Conservation (phyloP, 37 sponge, comb jelly and placozoan genomes). For the Crambe crambe region DNA sequence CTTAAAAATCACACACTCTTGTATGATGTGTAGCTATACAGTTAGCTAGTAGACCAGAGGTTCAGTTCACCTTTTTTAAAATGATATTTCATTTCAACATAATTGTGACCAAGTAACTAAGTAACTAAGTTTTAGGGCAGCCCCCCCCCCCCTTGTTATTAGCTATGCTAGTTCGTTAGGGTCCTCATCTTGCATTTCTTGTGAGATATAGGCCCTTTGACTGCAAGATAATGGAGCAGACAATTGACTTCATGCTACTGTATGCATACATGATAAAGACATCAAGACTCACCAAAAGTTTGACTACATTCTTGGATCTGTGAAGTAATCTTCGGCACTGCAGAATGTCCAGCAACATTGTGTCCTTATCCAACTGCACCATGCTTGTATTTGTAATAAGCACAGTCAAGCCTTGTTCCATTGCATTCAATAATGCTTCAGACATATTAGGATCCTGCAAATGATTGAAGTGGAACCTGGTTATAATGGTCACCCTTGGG, state of each 20-base stretch:
- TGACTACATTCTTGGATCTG: slow-evolving; percentile 2
- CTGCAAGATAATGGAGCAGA: no score
- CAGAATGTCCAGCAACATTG: slow-evolving; percentile 9
- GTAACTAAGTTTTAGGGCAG: no score
- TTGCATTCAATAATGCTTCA: slow-evolving; percentile 13
- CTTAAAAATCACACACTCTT: neutral
- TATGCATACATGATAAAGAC: no score
- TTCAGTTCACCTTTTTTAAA: neutral
- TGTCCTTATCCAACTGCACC: neutral
- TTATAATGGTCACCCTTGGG: no score
- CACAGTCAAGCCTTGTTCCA: slow-evolving; percentile 50
- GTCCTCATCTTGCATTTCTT: no score
- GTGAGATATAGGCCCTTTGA: no score
- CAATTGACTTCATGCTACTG: no score
- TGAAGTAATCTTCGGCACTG: neutral
- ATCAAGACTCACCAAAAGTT: slow-evolving; percentile 43
- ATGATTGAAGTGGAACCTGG: no score
- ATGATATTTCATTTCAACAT: neutral
- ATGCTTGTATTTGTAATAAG: slow-evolving; percentile 43
- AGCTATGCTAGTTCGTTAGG: no score
- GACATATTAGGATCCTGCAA: slow-evolving; percentile 6
- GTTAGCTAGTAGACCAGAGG: neutral
- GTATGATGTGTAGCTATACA: no score
- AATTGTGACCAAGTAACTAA: no score
- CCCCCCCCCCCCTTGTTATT: no score